Conservation (phyloP, 2,888 invertebrate species). For the Shargacucullia verbasci region DNA sequence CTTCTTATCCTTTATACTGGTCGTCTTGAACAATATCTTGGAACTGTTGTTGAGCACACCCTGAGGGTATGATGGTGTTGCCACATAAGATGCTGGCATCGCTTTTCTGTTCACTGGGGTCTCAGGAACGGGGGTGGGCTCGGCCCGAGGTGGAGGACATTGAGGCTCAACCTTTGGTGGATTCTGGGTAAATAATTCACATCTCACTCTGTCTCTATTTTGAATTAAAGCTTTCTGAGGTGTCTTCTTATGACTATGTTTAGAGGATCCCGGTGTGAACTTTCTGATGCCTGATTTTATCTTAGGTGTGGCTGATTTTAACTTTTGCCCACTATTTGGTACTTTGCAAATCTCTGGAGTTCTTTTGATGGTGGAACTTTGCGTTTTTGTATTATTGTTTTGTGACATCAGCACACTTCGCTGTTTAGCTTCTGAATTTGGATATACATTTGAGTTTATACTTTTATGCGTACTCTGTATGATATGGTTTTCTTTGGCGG, state of each 20-base stretch:
- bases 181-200: conserved; percentile 75
- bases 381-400: conserved; percentile 59
- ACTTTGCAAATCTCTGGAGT: conserved; percentile 72
- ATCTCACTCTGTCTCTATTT: conserved; percentile 79
- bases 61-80: conserved; percentile 84
- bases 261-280: conserved; percentile 77
- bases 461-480: conserved; percentile 61
- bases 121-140: conserved; percentile 65
- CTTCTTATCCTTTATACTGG: conserved; percentile 91
- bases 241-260: conserved; percentile 73
- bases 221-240: conserved; percentile 66
- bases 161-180: conserved; percentile 59
- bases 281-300: conserved; percentile 80
- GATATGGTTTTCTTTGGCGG: conserved; percentile 64
- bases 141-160: conserved; percentile 44
- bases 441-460: conserved; percentile 40
- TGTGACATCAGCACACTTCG: conserved; percentile 67
- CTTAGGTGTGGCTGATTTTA: conserved; percentile 76
- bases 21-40: conserved; percentile 82
- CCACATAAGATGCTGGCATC: conserved; percentile 71
- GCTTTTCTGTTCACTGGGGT: conserved; percentile 76
- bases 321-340: conserved; percentile 66
- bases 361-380: conserved; percentile 63
- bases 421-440: conserved; percentile 67
- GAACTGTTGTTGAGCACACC: conserved; percentile 69